Base-by-base conservation (phyloP, 2,113 vertebrate species). In the Illadopsis cleaveri region DNA sequence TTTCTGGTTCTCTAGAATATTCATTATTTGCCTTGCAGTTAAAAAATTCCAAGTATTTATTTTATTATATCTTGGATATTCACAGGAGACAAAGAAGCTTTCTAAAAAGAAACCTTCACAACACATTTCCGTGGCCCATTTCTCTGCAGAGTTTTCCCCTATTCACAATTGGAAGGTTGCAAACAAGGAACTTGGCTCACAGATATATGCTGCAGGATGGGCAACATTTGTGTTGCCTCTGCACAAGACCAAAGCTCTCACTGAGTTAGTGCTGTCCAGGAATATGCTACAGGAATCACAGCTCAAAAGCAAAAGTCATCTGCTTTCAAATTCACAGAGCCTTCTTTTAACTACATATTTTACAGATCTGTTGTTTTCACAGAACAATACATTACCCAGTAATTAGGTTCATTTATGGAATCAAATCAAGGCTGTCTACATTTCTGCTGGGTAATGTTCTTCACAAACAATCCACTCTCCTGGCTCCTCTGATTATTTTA, bases 401-500 rank as follows among this genome's bases (percentile, higher is more conserved):
- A 96, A 97, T 97, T 96, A 96, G 77, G 73, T 83, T 97, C 95
- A 90, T 94, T 97, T 97, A 93, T 90, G 68, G 83, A 90, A 95
- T 95, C 90, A 96, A 87, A 94, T 90, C 93, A 94, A 94, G 96
- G 92, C 94, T 92, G 95, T 96, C 96, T 96, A 78, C 86, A 96
- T 97, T 96, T 97, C 96, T 95, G 50, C 94, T 94, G 90, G 93
- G 80, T 94, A 94, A 82, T 82, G 86, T 96, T 97, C 92, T 96
- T 93, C 92, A 91, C 94, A 97, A 97, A 96, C 91, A 96, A 95
- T 84, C 61, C 53, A 92, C 88, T 91, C 91, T 96, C 94, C 85
- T 94, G 91, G 88, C 88, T 96, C 81, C 84, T 92, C 89, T 95
- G 95, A 89, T 97, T 95, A 96, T 96, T 97, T 97, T 94, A 98